Evolutionary conservation across 2,113 vertebrate species (phyloP).

Genomic region (Pedetes capensis): DNA sequence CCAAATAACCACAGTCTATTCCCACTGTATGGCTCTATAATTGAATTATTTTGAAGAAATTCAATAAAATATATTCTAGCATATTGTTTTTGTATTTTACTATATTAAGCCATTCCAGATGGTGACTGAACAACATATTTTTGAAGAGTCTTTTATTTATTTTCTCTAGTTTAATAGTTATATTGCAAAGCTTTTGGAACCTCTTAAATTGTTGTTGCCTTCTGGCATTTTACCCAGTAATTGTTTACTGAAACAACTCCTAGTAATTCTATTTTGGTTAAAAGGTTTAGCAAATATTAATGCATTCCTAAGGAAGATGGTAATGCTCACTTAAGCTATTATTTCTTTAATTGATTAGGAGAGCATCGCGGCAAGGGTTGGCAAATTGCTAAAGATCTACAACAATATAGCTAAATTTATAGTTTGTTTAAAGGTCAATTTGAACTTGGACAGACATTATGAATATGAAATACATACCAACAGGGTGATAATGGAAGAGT

Average conservation of each 20-base stretch:
- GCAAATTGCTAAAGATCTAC: neutral
- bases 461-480: neutral
- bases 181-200: neutral
- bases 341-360: constrained; percentile 16
- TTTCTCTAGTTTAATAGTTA: constrained; percentile 38
- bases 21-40: constrained; percentile 34
- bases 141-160: constrained; percentile 31
- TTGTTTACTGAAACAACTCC: constrained; percentile 21
- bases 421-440: constrained; percentile 26
- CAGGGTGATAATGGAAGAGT: neutral
- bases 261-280: neutral
- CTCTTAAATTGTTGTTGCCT: neutral
- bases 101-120: constrained; percentile 61
- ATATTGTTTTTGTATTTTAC: constrained; percentile 54
- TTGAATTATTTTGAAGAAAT: constrained; percentile 62
- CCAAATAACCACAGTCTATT: constrained; percentile 42
- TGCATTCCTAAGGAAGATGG: constrained; percentile 13
- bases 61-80: constrained; percentile 12
- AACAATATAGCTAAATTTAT: neutral
- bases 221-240: neutral
- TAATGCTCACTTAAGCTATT: neutral
- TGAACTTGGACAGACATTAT: neutral
- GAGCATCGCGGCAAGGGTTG: neutral
- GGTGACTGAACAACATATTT: constrained; percentile 21
- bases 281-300: constrained; percentile 37